These are phyloP conservation scores for Bettongia penicillata DNA, from an alignment of 2,113 vertebrate genomes.

Conservation along the genomic window DNA sequence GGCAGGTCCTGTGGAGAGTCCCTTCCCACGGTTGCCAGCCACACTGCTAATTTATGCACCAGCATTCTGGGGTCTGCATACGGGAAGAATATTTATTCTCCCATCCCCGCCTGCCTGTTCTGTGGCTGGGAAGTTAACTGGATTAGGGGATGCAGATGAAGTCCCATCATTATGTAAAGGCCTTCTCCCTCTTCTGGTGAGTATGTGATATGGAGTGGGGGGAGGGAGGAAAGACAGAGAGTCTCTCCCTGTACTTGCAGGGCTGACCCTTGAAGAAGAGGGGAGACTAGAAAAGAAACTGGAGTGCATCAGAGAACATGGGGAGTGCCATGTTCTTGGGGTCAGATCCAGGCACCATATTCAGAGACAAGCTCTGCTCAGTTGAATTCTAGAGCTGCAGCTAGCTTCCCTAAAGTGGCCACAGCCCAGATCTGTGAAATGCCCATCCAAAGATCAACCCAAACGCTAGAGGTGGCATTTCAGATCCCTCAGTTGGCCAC, in stretches of 20 bases:
- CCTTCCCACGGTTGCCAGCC: constrained; percentile 62
- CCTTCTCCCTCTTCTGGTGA: neutral
- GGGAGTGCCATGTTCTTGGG: neutral
- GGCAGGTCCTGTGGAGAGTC: constrained; percentile 65
- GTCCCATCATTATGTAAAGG: constrained; percentile 38
- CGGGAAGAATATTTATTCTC: constrained; percentile 63
- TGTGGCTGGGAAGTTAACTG: constrained; percentile 52
- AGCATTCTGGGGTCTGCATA: constrained; percentile 48
- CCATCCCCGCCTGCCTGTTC: constrained; percentile 48
- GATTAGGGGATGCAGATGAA: constrained; percentile 17
- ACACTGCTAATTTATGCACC: constrained; percentile 65
- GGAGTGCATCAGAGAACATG: neutral
- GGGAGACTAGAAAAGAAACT: neutral
- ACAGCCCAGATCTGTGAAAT: neutral
- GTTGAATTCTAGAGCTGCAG: neutral
- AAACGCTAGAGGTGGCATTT: neutral
- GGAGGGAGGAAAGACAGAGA: neutral
- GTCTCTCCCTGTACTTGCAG: no score
- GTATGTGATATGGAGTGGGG: neutral
- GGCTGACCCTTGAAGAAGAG: neutral
- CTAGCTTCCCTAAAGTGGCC: neutral
- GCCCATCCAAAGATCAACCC: neutral
- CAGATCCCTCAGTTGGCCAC: neutral
- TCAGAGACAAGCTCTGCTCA: neutral
- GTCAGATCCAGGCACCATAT: neutral